Evolutionary conservation across 2,797 vertebrate species (phyloP), one percentile per base, ranked within the genome.

Genomic region (Sebastes taczanowskii): DNA sequence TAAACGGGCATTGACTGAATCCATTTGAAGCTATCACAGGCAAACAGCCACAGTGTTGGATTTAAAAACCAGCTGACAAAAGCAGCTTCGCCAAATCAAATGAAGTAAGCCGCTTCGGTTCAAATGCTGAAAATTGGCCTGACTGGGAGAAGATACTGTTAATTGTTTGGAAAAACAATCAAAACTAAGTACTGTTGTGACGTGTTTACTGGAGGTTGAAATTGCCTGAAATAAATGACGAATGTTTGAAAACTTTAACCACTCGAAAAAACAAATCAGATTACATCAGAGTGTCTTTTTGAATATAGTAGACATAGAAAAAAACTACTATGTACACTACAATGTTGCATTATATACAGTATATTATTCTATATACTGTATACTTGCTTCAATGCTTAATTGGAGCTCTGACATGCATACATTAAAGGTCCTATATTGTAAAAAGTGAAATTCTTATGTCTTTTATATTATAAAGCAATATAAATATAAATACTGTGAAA

Each of bases 161-260:
- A 77, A 74, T 71, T 86, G 46, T 83, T 81, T 72, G 70, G 62
- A 22, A 75, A 82, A 86, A 75, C 46, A 86, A 87, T 84, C 62
- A 74, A 10, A 76, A 42, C 16, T 3, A 22, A 61, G 53, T 38
- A 25, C 53, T 73, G 32, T 35, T 80, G 61, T 76, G 77, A 65
- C 2, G 9, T 32, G 60, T 66, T 71, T 58, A 83, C 30, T 78
- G 56, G 74, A 85, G 80, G 73, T 63, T 85, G 75, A 86, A 76
- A 89, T 61, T 55, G 30, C 35, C 38, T 55, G 53, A 73, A 76
- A 80, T n/a, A 55, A 68, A 78, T 23, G 3, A 75, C 14, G 56
- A 7, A 64, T 61, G 5, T 22, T 63, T 52, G 18, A 62, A 65
- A 22, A 29, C 49, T 77, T 56, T 16, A 65, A 64, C 11, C 30